Conservation (phyloP, 2,797 vertebrate species). For the Platyrinchus mystaceus region DNA sequence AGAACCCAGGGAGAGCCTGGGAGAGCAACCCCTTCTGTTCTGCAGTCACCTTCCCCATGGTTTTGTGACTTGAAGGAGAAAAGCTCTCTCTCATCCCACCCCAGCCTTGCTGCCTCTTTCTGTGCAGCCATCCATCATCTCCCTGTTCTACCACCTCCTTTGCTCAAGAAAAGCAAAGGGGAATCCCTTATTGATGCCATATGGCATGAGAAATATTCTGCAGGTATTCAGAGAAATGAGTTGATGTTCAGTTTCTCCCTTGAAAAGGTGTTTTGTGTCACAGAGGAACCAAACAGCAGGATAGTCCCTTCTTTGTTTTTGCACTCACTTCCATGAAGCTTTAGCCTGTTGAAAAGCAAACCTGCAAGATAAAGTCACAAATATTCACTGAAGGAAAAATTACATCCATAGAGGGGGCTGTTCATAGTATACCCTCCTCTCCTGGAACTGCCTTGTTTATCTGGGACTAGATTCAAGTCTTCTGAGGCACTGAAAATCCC, state of each 20-base stretch:
- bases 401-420: neutral
- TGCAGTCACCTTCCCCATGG: neutral
- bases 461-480: conserved; percentile 4
- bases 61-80: neutral
- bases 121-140: neutral
- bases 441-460: neutral
- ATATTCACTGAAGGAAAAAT: neutral
- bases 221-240: neutral
- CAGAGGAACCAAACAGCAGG: neutral
- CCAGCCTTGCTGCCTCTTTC: neutral
- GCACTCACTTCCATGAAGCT: neutral
- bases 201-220: neutral
- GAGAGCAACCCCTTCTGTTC: neutral
- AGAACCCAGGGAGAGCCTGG: neutral
- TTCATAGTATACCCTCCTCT: neutral
- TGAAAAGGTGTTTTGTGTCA: neutral
- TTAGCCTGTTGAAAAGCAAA: neutral
- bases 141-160: neutral
- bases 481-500: neutral
- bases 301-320: neutral
- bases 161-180: neutral
- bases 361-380: neutral
- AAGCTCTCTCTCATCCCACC: neutral
- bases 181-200: neutral
- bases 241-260: neutral